phyloP scores from a whole-genome alignment of 2,113 vertebrate genomes.

The Pterocles burchelli region DNA sequence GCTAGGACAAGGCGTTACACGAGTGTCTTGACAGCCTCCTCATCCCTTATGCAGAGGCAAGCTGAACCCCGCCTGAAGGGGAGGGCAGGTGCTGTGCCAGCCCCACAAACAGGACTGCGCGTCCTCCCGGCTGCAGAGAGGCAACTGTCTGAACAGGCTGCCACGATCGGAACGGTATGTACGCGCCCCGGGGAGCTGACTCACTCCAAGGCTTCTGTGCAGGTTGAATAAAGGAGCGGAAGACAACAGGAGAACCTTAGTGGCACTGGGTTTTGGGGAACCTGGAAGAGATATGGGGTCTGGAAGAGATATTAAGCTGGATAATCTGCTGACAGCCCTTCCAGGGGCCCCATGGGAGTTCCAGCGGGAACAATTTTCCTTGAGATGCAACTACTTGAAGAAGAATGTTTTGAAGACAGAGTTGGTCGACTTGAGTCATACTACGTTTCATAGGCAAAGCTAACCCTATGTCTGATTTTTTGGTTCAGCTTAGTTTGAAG shows the following conservation, averaged over 20 bases:
- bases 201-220: not conserved
- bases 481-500: not conserved
- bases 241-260: not conserved
- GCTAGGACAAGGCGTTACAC: not conserved
- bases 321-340: not conserved
- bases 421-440: not conserved
- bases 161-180: not conserved
- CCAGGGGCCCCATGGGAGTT: not conserved
- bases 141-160: slow-evolving; percentile 30
- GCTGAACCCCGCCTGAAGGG: not conserved
- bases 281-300: not conserved
- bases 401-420: not conserved
- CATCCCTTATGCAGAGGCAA: not conserved
- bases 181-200: not conserved
- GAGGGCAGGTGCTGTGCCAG: slow-evolving; percentile 30
- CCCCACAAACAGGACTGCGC: not conserved
- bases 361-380: not conserved
- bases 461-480: not conserved
- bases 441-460: not conserved
- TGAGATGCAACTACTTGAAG: not conserved
- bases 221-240: not conserved
- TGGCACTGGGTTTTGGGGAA: not conserved
- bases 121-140: not conserved
- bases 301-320: not conserved
- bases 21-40: not conserved